Evolutionary conservation across 2,888 invertebrate species (phyloP), one percentile per base, ranked within the genome.

Genomic region (Caradrina clavipalpis): DNA sequence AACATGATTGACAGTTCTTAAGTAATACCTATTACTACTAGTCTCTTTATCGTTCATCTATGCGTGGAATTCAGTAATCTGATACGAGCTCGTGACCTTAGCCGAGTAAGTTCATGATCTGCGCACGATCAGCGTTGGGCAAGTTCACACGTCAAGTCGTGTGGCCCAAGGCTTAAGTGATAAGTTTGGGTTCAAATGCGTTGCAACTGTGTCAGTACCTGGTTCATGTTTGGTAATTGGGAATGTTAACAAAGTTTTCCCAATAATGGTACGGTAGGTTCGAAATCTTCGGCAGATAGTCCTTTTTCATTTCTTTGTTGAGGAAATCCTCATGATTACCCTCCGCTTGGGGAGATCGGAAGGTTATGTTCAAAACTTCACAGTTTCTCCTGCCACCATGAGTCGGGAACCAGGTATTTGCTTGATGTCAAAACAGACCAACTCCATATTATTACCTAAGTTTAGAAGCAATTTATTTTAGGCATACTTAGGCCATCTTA

Each of bases 61-160:
- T 35, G 78, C 64, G 73, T 67, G 70, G 64, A 76, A 70, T 73
- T 73, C 63, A 54, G 82, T 67, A 68, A 83, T 80, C 69, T 71
- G 82, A 83, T 82, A 72, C 39, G 22, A 60, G 13, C 17, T 22
- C 60, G 22, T 71, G 80, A 78, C 82, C 83, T 81, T 83, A 83
- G 57, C 47, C 53, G 45, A 75, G 75, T 76, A 68, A 73, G 83
- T 82, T 83, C 82, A 80, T 76, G 82, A 82, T 73, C 73, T 76
- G 57, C 49, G 69, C 77, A 79, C 74, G 83, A 73, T 51, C 35
- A 62, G 35, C 58, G 61, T 78, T 78, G 53, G 57, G 69, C 69
- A 69, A 82, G 80, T 78, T 83, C 72, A 82, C 61, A 78, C 61
- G 73, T 73, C 69, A 59, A 15, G 57, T 69, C 49, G 39, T 66